Base-by-base conservation (phyloP, 2,888 invertebrate species). In the Heliconius cydno region DNA sequence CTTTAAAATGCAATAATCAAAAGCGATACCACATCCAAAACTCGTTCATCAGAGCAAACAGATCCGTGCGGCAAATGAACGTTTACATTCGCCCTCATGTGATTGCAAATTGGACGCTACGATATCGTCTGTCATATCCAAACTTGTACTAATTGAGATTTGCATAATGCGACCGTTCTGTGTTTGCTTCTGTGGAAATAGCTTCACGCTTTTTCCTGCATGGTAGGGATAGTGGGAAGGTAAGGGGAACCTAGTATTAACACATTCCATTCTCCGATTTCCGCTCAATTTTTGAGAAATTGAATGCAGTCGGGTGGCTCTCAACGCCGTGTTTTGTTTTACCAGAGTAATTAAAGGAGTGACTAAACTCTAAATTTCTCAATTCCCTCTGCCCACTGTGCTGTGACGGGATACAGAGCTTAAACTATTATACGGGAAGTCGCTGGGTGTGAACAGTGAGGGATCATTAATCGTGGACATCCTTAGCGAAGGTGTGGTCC, bases 71-170 rank as follows among this genome's bases (percentile, higher is more conserved):
- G 73, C 82, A 85, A 85, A 85, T 84, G 84, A 85, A 84, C 84
- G 86, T 83, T 85, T 83, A 83, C 84, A 82, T 83, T 81, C 80
- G 80, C 84, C 83, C 82, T 79, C 81, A 82, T 85, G 84, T 85
- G 85, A 87, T 87, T 86, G 86, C 86, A 84, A 86, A 86, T 85
- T 84, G 84, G 84, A 84, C 81, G 80, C 84, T 79, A 75, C 81
- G 80, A 78, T 80, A 81, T 84, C 84, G 83, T 84, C 82, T 84
- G 84, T 84, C 85, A 84, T 83, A 79, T 77, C 78, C 83, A 83
- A 83, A 83, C 82, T 84, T 80, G 80, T 81, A 84, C 80, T 83
- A 83, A 83, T 83, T 84, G 83, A 79, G 81, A 82, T 82, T 82
- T 82, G 71, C 81, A 82, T 81, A 76, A 83, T 76, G 65, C 79